Conservation (phyloP, 2,888 invertebrate genomes). For the Acanthopleura granulata region DNA sequence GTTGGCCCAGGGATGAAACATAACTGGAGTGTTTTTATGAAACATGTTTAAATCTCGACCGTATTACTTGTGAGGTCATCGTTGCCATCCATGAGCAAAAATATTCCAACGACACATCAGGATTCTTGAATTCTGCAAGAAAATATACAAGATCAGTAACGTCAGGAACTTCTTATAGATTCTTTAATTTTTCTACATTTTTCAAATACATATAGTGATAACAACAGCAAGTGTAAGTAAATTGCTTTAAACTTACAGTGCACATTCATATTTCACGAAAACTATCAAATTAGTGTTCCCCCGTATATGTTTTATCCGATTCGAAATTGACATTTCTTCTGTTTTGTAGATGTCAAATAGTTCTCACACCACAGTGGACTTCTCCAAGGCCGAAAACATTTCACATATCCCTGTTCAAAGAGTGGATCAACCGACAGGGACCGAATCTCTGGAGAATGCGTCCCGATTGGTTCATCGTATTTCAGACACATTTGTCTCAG, state of each 20-base stretch:
- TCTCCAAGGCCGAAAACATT: background rate
- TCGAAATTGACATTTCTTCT: background rate
- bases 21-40: too few relatives aligned
- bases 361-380: background rate
- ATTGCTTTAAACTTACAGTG: background rate
- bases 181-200: background rate
- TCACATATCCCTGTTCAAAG: background rate
- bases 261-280: too few relatives aligned
- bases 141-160: too few relatives aligned
- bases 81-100: too few relatives aligned
- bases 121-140: too few relatives aligned
- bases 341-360: background rate
- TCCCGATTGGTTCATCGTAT: background rate
- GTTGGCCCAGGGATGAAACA: too few relatives aligned
- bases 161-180: too few relatives aligned
- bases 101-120: too few relatives aligned
- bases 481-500: background rate
- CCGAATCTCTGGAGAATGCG: background rate
- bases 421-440: background rate
- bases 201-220: background rate
- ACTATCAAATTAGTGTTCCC: too few relatives aligned
- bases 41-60: too few relatives aligned
- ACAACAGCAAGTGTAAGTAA: background rate
- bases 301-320: too few relatives aligned
- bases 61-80: too few relatives aligned